Evolutionary conservation across 1,140 invertebrate genomes (phyloP), one percentile per base, ranked within the genome.

Genomic region (Brachionus calyciflorus): DNA sequence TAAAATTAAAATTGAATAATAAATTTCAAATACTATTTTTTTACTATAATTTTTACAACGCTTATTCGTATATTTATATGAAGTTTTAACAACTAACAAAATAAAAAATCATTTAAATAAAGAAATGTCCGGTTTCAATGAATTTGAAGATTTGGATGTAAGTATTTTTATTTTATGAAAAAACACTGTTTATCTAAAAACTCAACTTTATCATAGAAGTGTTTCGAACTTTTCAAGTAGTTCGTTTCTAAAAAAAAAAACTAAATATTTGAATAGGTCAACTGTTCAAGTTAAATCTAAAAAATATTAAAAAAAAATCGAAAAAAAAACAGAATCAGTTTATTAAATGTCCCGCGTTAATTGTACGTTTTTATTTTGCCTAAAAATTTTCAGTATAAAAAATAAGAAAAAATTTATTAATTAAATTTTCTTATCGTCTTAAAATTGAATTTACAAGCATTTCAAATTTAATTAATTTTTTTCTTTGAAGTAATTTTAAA

Each of bases 101-200:
- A 37, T 9, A 3, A 37, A 37, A 37, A 37, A 37, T 3, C 9
- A 9, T 37, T 37, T 37, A 9, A 37, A 5, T 37, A 37, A 9
- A 37, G 14, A 55, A 73, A 73, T 73, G 69, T 46, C 69, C 69
- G 69, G 69, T 73, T 73, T 73, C 24, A 30, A 12, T 55, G 69
- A 73, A n/a, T 73, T 73, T 14, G 69, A 73, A 51, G 69, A 73
- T 51, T 73, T 73, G 19, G 69, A 73, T 33, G 69, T 73, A 53
- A 73, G 69, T 49, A 53, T 12, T 17, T 26, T 30, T 2, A 28
- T 5, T 9, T 5, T 9, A 5, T 37, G 9, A 37, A 37, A 37
- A n/a, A n/a, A n/a, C n/a, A n/a, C n/a, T n/a, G n/a, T n/a, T 37
- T 37, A 9, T 37, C 33, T 37, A 37, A 3, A 37, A 37, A 3